Evolutionary conservation across 1,140 invertebrate species (phyloP).

Genomic region (Tetragonula clypearis): DNA sequence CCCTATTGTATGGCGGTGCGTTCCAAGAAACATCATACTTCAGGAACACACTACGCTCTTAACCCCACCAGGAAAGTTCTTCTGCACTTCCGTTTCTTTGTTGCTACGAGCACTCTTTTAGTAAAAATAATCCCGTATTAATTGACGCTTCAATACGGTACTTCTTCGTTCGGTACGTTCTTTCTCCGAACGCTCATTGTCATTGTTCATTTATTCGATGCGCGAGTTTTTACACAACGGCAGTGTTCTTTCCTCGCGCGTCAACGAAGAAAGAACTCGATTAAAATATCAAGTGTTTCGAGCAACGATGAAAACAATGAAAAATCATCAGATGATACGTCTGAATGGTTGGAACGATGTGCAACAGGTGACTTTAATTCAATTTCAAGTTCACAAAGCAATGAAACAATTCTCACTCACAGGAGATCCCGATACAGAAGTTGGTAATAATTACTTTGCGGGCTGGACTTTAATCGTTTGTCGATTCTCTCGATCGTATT

Average conservation of each 20-base stretch:
- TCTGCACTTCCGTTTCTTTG: not conserved
- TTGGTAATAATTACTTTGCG: not conserved
- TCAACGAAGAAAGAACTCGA: not conserved
- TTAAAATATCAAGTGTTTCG: not conserved
- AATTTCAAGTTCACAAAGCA: not conserved
- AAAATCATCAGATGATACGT: no score
- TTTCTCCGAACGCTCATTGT: not conserved
- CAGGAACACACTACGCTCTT: not conserved
- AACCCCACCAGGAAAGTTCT: not conserved
- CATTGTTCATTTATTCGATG: not conserved
- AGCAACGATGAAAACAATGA: not conserved
- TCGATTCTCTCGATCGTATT: not conserved
- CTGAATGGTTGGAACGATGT: not conserved
- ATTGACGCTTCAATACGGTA: not conserved
- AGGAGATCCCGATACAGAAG: no score
- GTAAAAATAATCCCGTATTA: not conserved
- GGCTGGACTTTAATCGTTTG: not conserved
- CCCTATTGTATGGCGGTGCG: not conserved
- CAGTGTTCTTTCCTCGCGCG: not conserved
- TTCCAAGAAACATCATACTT: not conserved
- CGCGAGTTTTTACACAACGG: not conserved
- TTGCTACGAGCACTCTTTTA: not conserved
- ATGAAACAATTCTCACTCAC: no score
- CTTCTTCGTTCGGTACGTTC: not conserved
- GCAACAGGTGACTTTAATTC: not conserved